phyloP scores from a whole-genome alignment of 2,113 vertebrate species.

The Limanda limanda region DNA sequence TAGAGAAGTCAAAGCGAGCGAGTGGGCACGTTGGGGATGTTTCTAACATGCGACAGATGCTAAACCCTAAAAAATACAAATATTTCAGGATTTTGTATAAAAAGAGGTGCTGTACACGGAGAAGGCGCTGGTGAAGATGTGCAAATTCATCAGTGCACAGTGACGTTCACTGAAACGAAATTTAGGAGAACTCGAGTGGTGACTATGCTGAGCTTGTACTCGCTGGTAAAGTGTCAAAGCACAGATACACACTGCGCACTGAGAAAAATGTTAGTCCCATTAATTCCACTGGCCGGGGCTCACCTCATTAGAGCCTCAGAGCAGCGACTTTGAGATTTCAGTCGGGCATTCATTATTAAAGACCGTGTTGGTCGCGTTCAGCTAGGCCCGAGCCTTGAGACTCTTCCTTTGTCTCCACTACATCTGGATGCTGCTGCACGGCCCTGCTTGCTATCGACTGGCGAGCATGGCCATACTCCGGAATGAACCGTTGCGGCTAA shows the following conservation, averaged over 20 bases:
- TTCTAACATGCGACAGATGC: too few relatives aligned
- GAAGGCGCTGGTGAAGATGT: too few relatives aligned
- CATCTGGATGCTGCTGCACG: slow-evolving; percentile 40
- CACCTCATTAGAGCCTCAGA: slow-evolving; percentile 80
- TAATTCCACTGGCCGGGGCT: slow-evolving; percentile 62
- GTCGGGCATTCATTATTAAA: slow-evolving; percentile 82
- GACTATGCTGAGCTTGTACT: slow-evolving; percentile 60
- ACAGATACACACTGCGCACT: slow-evolving; percentile 65
- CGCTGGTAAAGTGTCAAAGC: slow-evolving; percentile 66
- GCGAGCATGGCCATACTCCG: slow-evolving; percentile 16
- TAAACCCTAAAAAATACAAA: too few relatives aligned
- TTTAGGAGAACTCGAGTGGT: slow-evolving; percentile 21
- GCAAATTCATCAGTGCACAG: slow-evolving; percentile 4
- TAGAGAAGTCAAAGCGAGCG: too few relatives aligned
- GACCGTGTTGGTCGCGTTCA: slow-evolving; percentile 74
- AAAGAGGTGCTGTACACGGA: too few relatives aligned
- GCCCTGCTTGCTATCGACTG: slow-evolving; percentile 50
- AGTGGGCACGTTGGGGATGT: too few relatives aligned
- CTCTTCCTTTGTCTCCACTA: slow-evolving; percentile 58
- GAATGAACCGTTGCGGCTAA: slow-evolving; percentile 9
- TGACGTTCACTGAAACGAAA: slow-evolving; percentile 11
- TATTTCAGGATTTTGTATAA: too few relatives aligned
- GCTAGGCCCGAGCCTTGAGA: slow-evolving; percentile 63
- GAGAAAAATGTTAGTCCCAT: slow-evolving; percentile 63
- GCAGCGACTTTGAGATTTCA: slow-evolving; percentile 73